Base-by-base conservation (phyloP, 2,113 vertebrate genomes). In the Menura novaehollandiae region DNA sequence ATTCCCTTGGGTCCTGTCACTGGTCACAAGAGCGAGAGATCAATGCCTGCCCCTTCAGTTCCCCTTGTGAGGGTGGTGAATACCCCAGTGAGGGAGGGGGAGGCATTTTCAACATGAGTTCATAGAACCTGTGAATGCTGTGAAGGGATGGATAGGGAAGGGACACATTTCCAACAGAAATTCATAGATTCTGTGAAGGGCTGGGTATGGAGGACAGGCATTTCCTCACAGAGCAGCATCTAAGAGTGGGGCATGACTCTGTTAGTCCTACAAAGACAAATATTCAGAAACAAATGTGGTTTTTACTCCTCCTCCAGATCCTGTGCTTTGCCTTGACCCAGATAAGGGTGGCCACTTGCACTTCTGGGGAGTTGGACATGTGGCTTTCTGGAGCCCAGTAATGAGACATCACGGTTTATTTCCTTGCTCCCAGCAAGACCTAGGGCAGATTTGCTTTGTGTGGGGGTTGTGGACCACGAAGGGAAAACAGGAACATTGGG, bases 401-500 rank as follows among this genome's bases (percentile, higher is more conserved):
- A 78, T 41, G 43, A 67, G 82, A 66, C 44, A 47, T 26, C 56
- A 21, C 0, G 0, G 21, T 55, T 90, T 88, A 23, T 94, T 95
- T 94, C 72, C 26, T 6, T 0, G 0, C 64, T 97, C 37, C 47
- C 55, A 64, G 91, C 64, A 33, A 91, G 95, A 58, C 79, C 60
- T 41, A 3, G 67, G 84, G 93, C 77, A 59, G 33, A 79, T 85
- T 71, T 64, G 56, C 79, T 71, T 94, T 92, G 73, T 96, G 83
- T 88, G 66, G 33, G 67, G 58, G 66, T 88, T 92, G 67, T 80
- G 84, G 91, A 75, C 83, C 91, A 91, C 68, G 1, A 84, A 91
- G 52, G 44, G 46, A 75, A 76, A 88, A 56, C 41, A 22, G 64
- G 71, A 71, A 56, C 71, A 52, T 3, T 51, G 59, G 82, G 74